Percentiles rank a stretch among this genome's conserved stretches.
Conservation (phyloP, 2,113 vertebrate genomes). For the Aegithalos caudatus region DNA sequence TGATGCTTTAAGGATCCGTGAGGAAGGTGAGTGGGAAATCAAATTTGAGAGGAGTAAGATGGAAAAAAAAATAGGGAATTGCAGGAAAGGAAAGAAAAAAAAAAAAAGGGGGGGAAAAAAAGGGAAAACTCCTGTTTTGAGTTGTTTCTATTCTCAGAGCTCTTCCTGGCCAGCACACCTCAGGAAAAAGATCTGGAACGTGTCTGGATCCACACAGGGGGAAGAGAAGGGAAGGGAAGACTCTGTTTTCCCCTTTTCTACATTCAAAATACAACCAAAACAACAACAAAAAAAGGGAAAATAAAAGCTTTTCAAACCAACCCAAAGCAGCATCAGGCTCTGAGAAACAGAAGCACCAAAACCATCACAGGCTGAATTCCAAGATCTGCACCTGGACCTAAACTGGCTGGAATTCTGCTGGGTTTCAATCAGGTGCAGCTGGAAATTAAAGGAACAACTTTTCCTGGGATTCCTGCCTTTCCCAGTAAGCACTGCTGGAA, state of each 20-base stretch:
- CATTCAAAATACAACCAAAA: not conserved
- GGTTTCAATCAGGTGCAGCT: not conserved
- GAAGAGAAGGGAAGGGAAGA: constrained; percentile 7
- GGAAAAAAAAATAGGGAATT: not conserved
- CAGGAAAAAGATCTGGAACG: not conserved
- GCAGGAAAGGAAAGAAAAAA: not conserved
- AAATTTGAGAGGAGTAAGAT: not conserved
- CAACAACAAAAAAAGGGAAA: accelerated
- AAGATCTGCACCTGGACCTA: not conserved
- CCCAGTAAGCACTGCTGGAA: not conserved
- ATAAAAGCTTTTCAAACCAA: not conserved
- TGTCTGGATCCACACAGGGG: not conserved
- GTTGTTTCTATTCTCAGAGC: not conserved
- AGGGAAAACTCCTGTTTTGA: not conserved
- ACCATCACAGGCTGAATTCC: not conserved
- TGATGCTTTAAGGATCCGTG: not conserved
- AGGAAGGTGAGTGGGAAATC: not conserved
- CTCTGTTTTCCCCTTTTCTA: not conserved
- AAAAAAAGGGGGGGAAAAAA: not conserved
- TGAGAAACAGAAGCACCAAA: constrained; percentile 15
- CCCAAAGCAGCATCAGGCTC: not conserved
- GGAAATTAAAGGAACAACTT: not conserved
- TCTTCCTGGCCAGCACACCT: not conserved
- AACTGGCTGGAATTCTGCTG: not conserved
- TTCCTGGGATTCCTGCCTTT: not conserved